Base-by-base conservation (phyloP, 2,888 invertebrate genomes). In the Dione juno region DNA sequence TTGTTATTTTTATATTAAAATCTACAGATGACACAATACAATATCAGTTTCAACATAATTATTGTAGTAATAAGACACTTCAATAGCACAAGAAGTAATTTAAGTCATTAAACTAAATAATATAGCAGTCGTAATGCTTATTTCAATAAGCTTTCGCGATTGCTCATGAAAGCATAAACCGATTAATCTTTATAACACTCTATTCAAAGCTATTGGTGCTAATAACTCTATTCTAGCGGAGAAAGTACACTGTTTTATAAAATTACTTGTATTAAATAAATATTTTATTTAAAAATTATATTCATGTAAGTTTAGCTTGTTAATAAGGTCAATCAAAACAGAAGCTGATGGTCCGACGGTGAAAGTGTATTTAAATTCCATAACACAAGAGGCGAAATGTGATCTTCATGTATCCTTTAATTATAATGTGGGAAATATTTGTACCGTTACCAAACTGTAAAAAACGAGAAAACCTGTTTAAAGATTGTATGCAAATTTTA, bases 161-260 rank as follows among this genome's bases (percentile, higher is more conserved):
- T 71, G 67, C 64, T 71, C 50, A 71, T 71, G 66, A 71, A 67
- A 71, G 50, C 74, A 77, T 83, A 79, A 82, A 79, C 77, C 79
- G 77, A 80, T 81, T 74, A 79, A 76, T 75, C 72, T 80, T 81
- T 78, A 82, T 78, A 78, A 77, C 77, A 72, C 69, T 71, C 76
- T 77, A 78, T 78, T 76, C 73, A 72, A 50, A 54, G 57, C 43
- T 67, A 67, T 37, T 45, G 63, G 43, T 21, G 41, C 21, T 65
- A 78, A 76, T 78, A 78, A 80, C 74, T 78, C 80, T 75, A 78
- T 80, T 78, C 78, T 74, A 80, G 77, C 77, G 76, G 69, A 43
- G 75, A 74, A 75, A 53, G 35, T 19, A 65, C 41, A 54, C 53
- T n/a, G 52, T 70, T 66, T 61, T 61, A 61, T 35, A 61, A 35